Base-by-base conservation (phyloP, 2,888 invertebrate genomes). In the Petrolisthes cinctipes region DNA sequence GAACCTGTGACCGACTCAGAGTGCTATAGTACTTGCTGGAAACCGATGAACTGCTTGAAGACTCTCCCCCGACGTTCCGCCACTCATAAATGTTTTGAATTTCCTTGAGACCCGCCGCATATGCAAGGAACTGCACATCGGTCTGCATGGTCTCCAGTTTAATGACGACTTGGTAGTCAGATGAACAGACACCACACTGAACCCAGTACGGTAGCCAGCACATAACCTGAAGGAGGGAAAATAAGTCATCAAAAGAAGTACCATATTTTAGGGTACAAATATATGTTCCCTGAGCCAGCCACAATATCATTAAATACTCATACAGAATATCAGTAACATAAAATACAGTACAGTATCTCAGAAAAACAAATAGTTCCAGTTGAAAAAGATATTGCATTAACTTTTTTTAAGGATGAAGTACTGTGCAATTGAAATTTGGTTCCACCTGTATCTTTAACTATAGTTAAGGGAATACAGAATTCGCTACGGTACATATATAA, bases 141-240 rank as follows among this genome's bases (percentile, higher is more conserved):
- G 37, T 61, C 51, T 68, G 17, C 86, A 87, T 87, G 4, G 86
- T 87, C 61, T 87, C 86, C 37, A 87, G 68, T 17, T 87, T 87
- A 51, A 87, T 37, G 4, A 87, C 71, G 14, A 83, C 80, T 51
- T 87, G 86, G 80, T 87, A 87, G 56, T 87, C 86, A 4, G 83
- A 79, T 7, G 86, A 20, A 57, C 86, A 87, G 5, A 87, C 86
- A 20, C 86, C 86, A 80, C 86, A 87, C 73, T 87, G 83, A n/a
- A 71, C 78, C 83, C 83, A 87, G 71, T 83, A 87, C 17, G 86
- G 83, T 4, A 53, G 61, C 86, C 86, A 87, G 17, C 86, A 87
- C 4, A 87, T 80, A 17, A 87, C 86, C 86, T 87, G 73, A 1
- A 20, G 37, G 14, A 5, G 61, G 23, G 3, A 78, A 9, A 53